These are phyloP conservation scores for Drosophila nigritarsus DNA, from an alignment of 2,888 invertebrate genomes.

Conservation along the genomic window DNA sequence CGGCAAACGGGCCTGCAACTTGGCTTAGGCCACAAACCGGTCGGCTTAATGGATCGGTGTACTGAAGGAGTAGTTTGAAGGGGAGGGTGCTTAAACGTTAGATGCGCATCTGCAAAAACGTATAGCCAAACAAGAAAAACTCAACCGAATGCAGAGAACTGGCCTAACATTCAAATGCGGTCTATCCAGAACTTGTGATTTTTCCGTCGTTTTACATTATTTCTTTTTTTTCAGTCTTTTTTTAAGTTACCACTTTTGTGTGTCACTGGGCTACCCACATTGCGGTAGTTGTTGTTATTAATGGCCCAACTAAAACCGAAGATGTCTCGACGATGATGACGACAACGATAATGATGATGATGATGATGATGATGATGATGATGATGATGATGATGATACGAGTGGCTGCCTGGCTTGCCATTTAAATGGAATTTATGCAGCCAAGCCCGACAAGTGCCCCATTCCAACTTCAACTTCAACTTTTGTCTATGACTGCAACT, in stretches of 20 bases:
- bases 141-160: constrained; percentile 38
- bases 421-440: constrained; percentile 79
- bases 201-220: constrained; percentile 13
- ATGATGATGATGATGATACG: constrained; percentile 37
- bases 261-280: constrained; percentile 79
- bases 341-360: constrained; percentile 19
- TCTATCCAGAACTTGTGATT: constrained; percentile 24
- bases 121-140: constrained; percentile 46
- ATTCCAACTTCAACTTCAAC: constrained; percentile 29
- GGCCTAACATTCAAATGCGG: constrained; percentile 69
- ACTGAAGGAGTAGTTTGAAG: background rate
- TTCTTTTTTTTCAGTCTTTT: constrained; percentile 12
- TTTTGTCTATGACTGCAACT: constrained; percentile 19
- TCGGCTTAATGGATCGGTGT: constrained; percentile 43
- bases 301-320: constrained; percentile 65
- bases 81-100: constrained; percentile 1
- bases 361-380: constrained; percentile 28
- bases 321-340: constrained; percentile 56
- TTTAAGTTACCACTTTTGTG: constrained; percentile 65
- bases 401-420: constrained; percentile 62
- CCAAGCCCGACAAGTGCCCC: constrained; percentile 54
- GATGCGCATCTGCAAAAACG: constrained; percentile 68
- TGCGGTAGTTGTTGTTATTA: constrained; percentile 68
- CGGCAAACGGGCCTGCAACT: constrained; percentile 58
- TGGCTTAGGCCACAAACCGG: constrained; percentile 72